These are phyloP conservation scores for Papilio helenus DNA, from an alignment of 1,140 invertebrate species.

Conservation along the genomic window DNA sequence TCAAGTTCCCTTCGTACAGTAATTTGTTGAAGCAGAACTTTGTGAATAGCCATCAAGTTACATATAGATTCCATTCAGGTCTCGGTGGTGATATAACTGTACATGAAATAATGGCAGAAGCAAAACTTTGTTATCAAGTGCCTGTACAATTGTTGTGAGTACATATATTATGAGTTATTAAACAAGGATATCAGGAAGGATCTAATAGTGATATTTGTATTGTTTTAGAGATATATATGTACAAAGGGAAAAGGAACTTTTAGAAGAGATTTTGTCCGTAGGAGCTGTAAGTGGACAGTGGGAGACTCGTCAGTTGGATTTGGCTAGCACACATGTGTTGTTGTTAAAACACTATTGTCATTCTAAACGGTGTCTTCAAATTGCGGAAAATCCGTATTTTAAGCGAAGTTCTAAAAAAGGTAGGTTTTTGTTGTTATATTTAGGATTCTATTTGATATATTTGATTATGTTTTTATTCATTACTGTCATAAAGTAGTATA, in stretches of 20 bases:
- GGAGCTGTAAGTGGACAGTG: conserved; percentile 93
- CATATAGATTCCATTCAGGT: conserved; percentile 96
- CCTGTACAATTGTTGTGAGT: conserved; percentile 95
- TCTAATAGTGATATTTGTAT: conserved; percentile 34
- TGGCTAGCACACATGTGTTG: conserved; percentile 92
- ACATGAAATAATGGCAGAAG: conserved; percentile 96
- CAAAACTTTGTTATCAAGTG: conserved; percentile 92
- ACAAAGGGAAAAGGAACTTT: conserved; percentile 93
- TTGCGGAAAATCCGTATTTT: conserved; percentile 82
- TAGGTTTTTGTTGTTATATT: conserved; percentile 44
- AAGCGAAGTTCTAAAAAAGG: conserved; percentile 83
- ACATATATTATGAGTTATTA: conserved; percentile 45
- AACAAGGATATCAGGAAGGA: background rate
- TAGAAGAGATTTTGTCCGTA: conserved; percentile 94
- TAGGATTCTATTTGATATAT: conserved; percentile 13
- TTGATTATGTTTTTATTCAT: too few relatives aligned
- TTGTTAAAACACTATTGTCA: conserved; percentile 94
- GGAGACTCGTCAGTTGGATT: conserved; percentile 91
- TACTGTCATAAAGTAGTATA: too few relatives aligned
- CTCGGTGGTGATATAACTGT: conserved; percentile 95
- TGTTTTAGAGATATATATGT: conserved; percentile 92
- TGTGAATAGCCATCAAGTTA: conserved; percentile 90
- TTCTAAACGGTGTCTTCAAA: conserved; percentile 89
- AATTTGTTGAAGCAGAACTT: conserved; percentile 86
- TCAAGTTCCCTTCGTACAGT: conserved; percentile 87